A percentile compares a stretch with the other conserved stretches of the same genome.
Conservation (phyloP, 2,888 invertebrate species). For the Cacoxenus indagator region DNA sequence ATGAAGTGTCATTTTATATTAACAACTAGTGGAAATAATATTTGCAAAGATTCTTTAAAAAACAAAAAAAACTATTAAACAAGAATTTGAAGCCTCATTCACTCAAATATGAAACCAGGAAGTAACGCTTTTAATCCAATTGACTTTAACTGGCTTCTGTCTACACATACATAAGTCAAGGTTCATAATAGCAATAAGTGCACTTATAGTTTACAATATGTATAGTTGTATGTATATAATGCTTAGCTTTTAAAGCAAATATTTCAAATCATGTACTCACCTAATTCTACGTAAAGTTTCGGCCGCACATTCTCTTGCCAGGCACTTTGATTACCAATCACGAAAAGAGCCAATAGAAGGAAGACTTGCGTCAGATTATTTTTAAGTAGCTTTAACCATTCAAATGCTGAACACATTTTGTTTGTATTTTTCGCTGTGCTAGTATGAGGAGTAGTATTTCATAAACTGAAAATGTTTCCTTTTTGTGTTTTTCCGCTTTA, state of each 20-base stretch:
- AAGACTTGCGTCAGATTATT: slow-evolving; percentile 64
- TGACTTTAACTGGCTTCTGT: too few species aligned
- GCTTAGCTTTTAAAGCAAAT: neutral
- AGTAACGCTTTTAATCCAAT: too few species aligned
- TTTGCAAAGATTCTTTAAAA: too few species aligned
- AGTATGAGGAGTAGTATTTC: slow-evolving; percentile 3
- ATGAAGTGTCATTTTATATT: too few species aligned
- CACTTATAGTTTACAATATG: too few species aligned
- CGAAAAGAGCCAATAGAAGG: slow-evolving; percentile 69
- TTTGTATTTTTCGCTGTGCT: slow-evolving; percentile 34
- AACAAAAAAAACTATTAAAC: too few species aligned
- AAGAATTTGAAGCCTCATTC: too few species aligned
- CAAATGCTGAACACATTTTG: slow-evolving; percentile 28
- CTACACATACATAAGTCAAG: too few species aligned
- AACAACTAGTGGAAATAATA: too few species aligned
- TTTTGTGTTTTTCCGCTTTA: slow-evolving; percentile 21
- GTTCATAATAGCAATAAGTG: too few species aligned
- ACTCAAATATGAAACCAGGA: too few species aligned
- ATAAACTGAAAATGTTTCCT: slow-evolving; percentile 40
- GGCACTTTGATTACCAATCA: slow-evolving; percentile 74
- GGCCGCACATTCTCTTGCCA: slow-evolving; percentile 95
- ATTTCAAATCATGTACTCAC: slow-evolving; percentile 74
- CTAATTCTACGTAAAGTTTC: slow-evolving; percentile 93
- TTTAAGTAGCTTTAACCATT: slow-evolving; percentile 30
- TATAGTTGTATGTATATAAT: neutral